Evolutionary conservation across 2,888 invertebrate genomes (phyloP), one percentile per base, ranked within the genome.

Genomic region (Caradrina clavipalpis): DNA sequence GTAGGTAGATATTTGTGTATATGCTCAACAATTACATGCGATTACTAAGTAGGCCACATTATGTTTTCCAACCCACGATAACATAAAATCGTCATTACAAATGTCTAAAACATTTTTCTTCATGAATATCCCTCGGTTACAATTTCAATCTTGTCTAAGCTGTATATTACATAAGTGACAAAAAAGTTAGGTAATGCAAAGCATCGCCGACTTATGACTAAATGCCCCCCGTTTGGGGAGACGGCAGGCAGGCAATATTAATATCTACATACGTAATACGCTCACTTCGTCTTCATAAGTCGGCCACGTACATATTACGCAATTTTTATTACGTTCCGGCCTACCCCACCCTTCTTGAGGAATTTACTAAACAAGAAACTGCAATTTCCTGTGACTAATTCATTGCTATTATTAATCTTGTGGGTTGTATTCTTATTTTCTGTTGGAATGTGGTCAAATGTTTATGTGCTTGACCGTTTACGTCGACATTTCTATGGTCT

Each of bases 301-400:
- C 86, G 85, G 79, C 84, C 84, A 76, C 80, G 85, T 86, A 87
- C 89, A 88, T 87, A 87, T 86, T 86, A 84, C 88, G 90, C 89
- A 90, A 91, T 92, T 92, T 92, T 91, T 92, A 90, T 90, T 88
- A 85, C 87, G 84, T 83, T 71, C 71, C 78, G 57, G 58, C 80
- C 80, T 76, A 64, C 61, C 80, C 75, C 76, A 80, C 80, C 83
- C 86, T 85, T 86, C 87, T 87, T 84, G 84, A 91, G 89, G 89
- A 92, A 92, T 92, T 92, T 87, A 88, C 90, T 90, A 90, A 91
- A 92, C 91, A 92, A 91, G 92, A 88, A 91, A 92, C 91, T 90
- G 90, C 92, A 93, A 93, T 93, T 93, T 93, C 90, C 92, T 86
- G 87, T 89, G 88, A 87, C 92, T 92, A 92, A 93, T 92, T 93